Evolutionary conservation across 35 echinoderm and acorn worm species (phyloP).

Genomic region (Ophiothrix spiculata): DNA sequence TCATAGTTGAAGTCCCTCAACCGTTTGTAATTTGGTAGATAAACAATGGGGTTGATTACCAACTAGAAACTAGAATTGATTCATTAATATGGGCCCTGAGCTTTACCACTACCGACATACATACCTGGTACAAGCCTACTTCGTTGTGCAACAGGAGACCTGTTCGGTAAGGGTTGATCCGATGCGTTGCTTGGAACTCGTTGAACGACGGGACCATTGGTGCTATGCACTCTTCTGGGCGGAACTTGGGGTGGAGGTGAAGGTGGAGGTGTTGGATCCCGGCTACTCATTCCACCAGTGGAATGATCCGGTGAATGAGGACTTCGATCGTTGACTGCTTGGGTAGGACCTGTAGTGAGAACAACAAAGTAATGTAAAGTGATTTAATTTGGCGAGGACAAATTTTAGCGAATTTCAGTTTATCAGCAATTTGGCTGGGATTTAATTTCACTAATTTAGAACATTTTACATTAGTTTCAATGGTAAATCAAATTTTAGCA

Average conservation of each 20-base stretch:
- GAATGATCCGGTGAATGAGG: slow-evolving; percentile 51
- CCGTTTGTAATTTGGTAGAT: too few species aligned
- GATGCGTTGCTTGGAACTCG: slow-evolving; percentile 32
- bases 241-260: slow-evolving; percentile 61
- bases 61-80: too few species aligned
- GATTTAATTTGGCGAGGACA: too few species aligned
- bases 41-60: too few species aligned
- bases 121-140: not conserved
- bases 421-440: too few species aligned
- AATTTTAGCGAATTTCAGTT: too few species aligned
- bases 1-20: too few species aligned
- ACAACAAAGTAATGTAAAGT: not conserved
- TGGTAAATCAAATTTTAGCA: too few species aligned
- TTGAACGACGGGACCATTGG: slow-evolving; percentile 22
- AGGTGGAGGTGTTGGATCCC: slow-evolving; percentile 37
- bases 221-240: slow-evolving; percentile 31
- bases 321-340: slow-evolving; percentile 28
- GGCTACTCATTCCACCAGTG: slow-evolving; percentile 42
- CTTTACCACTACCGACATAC: too few species aligned
- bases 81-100: too few species aligned
- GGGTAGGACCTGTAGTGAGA: not conserved
- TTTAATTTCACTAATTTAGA: too few species aligned
- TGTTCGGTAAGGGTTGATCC: not conserved
- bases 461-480: too few species aligned
- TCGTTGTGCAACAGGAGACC: not conserved